Percentiles rank a stretch among this genome's conserved stretches.
Evolutionary conservation across 2,888 invertebrate genomes (phyloP).

Genomic region (Agrochola lota): DNA sequence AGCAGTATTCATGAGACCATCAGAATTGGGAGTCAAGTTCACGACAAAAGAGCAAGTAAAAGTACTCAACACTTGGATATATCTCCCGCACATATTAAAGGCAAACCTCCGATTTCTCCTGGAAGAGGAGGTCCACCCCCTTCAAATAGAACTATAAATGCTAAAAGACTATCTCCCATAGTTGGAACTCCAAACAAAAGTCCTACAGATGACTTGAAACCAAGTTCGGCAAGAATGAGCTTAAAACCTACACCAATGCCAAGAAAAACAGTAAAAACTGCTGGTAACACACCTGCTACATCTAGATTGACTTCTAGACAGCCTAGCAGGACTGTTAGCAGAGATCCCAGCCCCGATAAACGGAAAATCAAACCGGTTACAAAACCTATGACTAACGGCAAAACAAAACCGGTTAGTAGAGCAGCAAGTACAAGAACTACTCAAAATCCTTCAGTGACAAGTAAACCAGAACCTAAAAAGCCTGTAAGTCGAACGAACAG

Average conservation of each 20-base stretch:
- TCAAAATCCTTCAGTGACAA: conserved; percentile 76
- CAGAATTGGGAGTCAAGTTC: conserved; percentile 82
- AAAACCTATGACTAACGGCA: conserved; percentile 68
- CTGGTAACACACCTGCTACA: conserved; percentile 82
- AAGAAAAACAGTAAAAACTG: conserved; percentile 80
- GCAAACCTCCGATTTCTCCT: conserved; percentile 88
- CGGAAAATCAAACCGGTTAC: conserved; percentile 74
- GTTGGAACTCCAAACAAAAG: conserved; percentile 89
- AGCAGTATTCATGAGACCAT: conserved; percentile 88
- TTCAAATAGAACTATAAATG: conserved; percentile 84
- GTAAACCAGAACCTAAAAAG: conserved; percentile 82
- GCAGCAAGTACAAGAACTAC: conserved; percentile 78
- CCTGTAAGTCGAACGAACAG: conserved; percentile 85
- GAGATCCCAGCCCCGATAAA: conserved; percentile 87
- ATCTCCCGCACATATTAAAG: conserved; percentile 82
- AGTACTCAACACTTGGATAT: conserved; percentile 85
- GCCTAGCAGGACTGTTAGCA: conserved; percentile 83
- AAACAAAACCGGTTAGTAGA: conserved; percentile 77
- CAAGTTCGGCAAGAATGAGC: conserved; percentile 79
- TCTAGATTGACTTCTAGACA: conserved; percentile 87
- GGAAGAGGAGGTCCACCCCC: conserved; percentile 87
- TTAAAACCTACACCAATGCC: conserved; percentile 77
- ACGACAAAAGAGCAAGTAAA: conserved; percentile 85
- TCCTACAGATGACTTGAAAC: conserved; percentile 83
- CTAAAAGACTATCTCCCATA: conserved; percentile 88